These are phyloP conservation scores for Tetragnatha montana DNA, from an alignment of 2,888 invertebrate species.

Conservation along the genomic window DNA sequence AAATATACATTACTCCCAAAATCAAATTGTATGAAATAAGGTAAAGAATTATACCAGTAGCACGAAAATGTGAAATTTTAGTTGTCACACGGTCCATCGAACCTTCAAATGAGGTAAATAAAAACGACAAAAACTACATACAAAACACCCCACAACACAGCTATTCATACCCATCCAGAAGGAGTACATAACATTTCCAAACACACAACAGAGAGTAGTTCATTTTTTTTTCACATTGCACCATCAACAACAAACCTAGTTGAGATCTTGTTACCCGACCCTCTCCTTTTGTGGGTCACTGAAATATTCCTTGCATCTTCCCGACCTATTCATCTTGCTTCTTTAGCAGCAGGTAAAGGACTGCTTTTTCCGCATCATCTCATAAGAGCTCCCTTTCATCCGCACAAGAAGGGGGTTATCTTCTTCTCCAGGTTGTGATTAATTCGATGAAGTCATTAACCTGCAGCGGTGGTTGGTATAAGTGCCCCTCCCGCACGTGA, in stretches of 20 bases:
- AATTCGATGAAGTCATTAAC: slow-evolving; percentile 58
- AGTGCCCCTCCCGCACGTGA: slow-evolving; percentile 34
- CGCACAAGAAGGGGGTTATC: not conserved
- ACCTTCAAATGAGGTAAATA: too few relatives aligned
- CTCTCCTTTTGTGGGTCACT: not conserved
- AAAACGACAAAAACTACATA: too few relatives aligned
- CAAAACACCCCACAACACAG: too few relatives aligned
- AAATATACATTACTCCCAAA: too few relatives aligned
- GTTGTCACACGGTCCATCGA: too few relatives aligned
- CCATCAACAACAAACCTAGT: not conserved
- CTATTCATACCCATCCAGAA: too few relatives aligned
- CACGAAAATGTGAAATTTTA: too few relatives aligned
- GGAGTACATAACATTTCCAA: not conserved
- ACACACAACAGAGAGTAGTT: not conserved
- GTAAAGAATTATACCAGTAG: too few relatives aligned
- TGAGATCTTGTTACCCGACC: not conserved
- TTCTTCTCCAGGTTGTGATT: slow-evolving; percentile 28
- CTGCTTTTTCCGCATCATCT: not conserved
- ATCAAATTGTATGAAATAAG: too few relatives aligned
- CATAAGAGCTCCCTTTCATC: slow-evolving; percentile 21
- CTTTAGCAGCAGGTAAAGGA: not conserved
- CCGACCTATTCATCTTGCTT: not conserved
- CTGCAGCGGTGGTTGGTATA: slow-evolving; percentile 37
- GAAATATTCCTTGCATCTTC: not conserved
- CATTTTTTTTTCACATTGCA: not conserved